phyloP scores from a whole-genome alignment of 2,797 vertebrate species.

The Emys orbicularis region DNA sequence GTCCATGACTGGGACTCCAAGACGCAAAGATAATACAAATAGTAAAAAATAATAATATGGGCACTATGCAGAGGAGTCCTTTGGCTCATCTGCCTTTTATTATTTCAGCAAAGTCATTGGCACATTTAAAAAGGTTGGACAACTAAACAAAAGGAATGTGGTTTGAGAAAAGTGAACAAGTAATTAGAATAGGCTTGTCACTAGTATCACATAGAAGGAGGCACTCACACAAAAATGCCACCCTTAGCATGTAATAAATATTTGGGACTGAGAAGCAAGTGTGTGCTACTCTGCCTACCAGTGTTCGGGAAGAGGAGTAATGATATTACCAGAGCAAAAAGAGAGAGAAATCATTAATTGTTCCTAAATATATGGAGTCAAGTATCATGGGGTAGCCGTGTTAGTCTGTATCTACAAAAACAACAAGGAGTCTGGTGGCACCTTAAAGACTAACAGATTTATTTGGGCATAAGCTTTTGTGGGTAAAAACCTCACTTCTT shows the following conservation, averaged over 20 bases:
- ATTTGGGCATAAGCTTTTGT: no score
- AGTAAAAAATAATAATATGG: background rate
- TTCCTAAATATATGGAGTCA: background rate
- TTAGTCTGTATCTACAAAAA: no score
- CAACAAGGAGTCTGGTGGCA: no score
- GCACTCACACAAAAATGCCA: background rate
- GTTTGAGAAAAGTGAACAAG: background rate
- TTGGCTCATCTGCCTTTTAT: background rate
- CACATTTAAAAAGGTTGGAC: background rate
- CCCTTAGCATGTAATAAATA: background rate
- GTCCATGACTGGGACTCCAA: background rate
- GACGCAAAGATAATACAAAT: background rate
- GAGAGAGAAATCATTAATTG: background rate
- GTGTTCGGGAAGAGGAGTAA: background rate
- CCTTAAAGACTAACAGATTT: no score
- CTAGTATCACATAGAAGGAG: background rate
- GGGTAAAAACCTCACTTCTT: no score
- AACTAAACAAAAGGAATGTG: background rate
- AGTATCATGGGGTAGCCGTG: no score
- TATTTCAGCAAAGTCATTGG: background rate
- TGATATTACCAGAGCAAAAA: background rate
- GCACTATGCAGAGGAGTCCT: background rate
- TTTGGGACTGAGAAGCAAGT: background rate
- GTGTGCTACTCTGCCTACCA: background rate
- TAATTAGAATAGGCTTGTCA: background rate